Percentiles rank a stretch among this genome's conserved stretches.
Conservation (phyloP, 2,888 invertebrate genomes). For the Sminthurinus aureus region DNA sequence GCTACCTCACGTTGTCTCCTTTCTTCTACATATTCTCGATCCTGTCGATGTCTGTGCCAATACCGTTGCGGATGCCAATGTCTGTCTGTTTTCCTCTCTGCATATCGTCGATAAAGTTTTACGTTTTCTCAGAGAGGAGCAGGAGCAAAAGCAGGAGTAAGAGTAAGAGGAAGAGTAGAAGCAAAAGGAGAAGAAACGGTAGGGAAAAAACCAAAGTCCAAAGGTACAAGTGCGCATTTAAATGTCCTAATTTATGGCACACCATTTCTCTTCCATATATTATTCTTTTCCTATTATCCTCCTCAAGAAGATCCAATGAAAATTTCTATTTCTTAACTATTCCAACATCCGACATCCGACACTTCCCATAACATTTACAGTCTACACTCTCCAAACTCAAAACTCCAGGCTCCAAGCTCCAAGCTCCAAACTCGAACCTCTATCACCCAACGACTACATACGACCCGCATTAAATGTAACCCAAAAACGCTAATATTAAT, state of each 20-base stretch:
- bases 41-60: neutral
- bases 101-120: neutral
- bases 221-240: conserved; percentile 39
- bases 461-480: no score
- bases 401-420: no score
- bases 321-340: conserved; percentile 16
- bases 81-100: no score
- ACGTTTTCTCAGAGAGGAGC: neutral
- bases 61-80: neutral
- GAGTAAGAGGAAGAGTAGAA: neutral
- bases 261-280: conserved; percentile 34
- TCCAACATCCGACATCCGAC: neutral
- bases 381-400: neutral
- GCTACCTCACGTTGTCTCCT: neutral
- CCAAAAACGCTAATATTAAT: neutral
- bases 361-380: neutral
- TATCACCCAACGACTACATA: no score
- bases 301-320: neutral
- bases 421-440: no score
- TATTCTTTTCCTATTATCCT: conserved; percentile 24
- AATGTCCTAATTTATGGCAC: conserved; percentile 41
- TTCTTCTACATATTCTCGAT: neutral
- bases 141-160: neutral
- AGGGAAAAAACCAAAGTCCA: conserved; percentile 5
- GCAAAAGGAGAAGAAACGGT: neutral